Evolutionary conservation across 1,140 invertebrate genomes (phyloP), one percentile per base, ranked within the genome.

Genomic region (Cydia strobilella): DNA sequence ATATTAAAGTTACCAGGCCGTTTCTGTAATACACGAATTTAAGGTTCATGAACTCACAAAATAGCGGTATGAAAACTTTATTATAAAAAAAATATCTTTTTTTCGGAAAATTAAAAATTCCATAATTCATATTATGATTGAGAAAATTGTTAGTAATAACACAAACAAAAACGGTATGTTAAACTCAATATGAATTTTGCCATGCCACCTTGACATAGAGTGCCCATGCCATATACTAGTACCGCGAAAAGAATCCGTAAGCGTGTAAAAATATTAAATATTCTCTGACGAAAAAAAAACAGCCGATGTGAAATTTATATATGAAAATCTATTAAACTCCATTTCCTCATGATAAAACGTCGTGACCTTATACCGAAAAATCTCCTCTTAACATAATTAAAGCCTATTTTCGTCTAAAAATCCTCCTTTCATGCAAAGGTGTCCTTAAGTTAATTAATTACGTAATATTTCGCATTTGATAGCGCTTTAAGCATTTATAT

Each of bases 401-500:
- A 59, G 54, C 18, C 54, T 23, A 23, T 59, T 59, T 23, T 23
- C 48, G n/a, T 18, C 54, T 59, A 23, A 69, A 35, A 39, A 69
- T 69, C 31, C 10, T 35, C 25, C 25, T 63, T 63, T 63, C 25
- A n/a, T n/a, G 63, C 65, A 69, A 69, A 35, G 27, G 27, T 31
- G 15, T 42, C 31, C 15, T 7, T 69, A 69, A 69, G 2, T 69
- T 69, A 69, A 69, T 69, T 69, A 69, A 69, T 69, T 69, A 35
- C 12, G 42, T 35, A 69, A 69, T 66, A 69, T 69, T 35, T 31
- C 27, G 31, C 63, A 66, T 66, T 66, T 66, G 25, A 66, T n/a
- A 9, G 25, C 65, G 18, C 65, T 69, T 66, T 42, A 42, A 69
- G 65, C 65, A 69, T 69, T 69, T 69, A 69, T 69, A 69, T 69